Evolutionary conservation across 2,888 invertebrate species (phyloP).

Genomic region (Cheilosia vernalis): DNA sequence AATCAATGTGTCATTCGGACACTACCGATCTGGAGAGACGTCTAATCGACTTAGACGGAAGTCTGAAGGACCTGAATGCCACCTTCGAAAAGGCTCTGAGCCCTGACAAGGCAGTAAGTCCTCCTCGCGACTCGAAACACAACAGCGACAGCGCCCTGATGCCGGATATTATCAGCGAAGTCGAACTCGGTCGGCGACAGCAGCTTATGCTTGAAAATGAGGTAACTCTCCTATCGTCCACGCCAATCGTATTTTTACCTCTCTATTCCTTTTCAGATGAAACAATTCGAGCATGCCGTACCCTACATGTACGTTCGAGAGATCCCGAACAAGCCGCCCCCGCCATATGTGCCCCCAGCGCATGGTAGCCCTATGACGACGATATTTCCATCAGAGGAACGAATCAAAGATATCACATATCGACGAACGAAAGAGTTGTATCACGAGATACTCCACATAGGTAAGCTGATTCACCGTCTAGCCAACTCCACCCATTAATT

Average conservation of each 20-base stretch:
- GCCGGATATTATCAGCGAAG: conserved; percentile 84
- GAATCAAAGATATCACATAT: conserved; percentile 80
- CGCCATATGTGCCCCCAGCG: conserved; percentile 88
- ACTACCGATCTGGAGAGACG: conserved; percentile 76
- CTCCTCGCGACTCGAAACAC: conserved; percentile 30
- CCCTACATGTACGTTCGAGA: conserved; percentile 85
- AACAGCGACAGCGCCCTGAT: conserved; percentile 75
- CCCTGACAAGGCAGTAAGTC: conserved; percentile 60
- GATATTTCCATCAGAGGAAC: conserved; percentile 80
- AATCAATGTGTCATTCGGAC: background rate
- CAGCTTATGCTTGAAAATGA: conserved; percentile 87
- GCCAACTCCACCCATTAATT: background rate
- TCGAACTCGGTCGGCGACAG: conserved; percentile 86
- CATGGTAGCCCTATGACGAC: conserved; percentile 82
- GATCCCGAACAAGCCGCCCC: conserved; percentile 90
- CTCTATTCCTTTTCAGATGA: conserved; percentile 83
- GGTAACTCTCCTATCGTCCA: conserved; percentile 81
- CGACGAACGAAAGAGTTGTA: conserved; percentile 80
- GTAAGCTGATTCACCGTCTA: conserved; percentile 75
- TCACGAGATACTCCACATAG: conserved; percentile 79
- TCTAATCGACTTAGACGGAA: conserved; percentile 76
- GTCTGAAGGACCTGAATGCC: conserved; percentile 76
- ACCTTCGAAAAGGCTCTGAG: conserved; percentile 75
- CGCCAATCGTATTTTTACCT: background rate
- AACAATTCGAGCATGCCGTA: conserved; percentile 85